phyloP scores from a whole-genome alignment of 92 coral and sea anemone genomes.

The Nematostella vectensis region DNA sequence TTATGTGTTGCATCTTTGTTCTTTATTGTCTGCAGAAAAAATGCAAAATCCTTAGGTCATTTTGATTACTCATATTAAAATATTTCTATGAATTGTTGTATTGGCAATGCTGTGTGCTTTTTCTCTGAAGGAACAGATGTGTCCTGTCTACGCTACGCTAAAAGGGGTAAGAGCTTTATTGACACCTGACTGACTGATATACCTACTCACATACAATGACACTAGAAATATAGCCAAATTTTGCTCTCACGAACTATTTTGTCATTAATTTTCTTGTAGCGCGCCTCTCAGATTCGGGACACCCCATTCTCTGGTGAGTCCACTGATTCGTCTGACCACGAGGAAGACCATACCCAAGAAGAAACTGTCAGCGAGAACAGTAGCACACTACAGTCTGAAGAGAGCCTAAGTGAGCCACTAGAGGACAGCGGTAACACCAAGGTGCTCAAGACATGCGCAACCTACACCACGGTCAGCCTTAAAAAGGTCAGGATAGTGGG shows the following conservation, averaged over 20 bases:
- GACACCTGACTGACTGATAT: too few species aligned
- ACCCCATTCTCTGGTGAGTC: constrained; percentile 94
- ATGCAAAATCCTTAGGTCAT: too few species aligned
- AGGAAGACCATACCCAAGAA: constrained; percentile 48
- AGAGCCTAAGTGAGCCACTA: constrained; percentile 14
- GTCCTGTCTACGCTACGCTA: constrained; percentile 95
- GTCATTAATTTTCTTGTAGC: constrained; percentile 36
- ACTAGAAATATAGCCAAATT: too few species aligned
- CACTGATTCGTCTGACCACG: constrained; percentile 91
- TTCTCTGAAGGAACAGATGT: constrained; percentile 90
- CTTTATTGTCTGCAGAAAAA: too few species aligned
- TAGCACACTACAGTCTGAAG: constrained; percentile 12
- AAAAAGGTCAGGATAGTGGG: constrained; percentile 88
- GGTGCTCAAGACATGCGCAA: constrained; percentile 93
- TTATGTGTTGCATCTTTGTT: too few species aligned
- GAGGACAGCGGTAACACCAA: constrained; percentile 45
- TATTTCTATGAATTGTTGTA: too few species aligned
- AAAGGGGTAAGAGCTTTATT: constrained; percentile 72
- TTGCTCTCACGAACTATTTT: too few species aligned
- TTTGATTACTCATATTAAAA: too few species aligned
- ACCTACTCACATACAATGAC: too few species aligned
- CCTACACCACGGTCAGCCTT: constrained; percentile 89
- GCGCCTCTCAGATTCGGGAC: constrained; percentile 85
- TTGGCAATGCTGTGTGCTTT: too few species aligned
- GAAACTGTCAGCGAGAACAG: constrained; percentile 11